Conservation (phyloP, 2,797 vertebrate genomes). For the Helarctos malayanus region DNA sequence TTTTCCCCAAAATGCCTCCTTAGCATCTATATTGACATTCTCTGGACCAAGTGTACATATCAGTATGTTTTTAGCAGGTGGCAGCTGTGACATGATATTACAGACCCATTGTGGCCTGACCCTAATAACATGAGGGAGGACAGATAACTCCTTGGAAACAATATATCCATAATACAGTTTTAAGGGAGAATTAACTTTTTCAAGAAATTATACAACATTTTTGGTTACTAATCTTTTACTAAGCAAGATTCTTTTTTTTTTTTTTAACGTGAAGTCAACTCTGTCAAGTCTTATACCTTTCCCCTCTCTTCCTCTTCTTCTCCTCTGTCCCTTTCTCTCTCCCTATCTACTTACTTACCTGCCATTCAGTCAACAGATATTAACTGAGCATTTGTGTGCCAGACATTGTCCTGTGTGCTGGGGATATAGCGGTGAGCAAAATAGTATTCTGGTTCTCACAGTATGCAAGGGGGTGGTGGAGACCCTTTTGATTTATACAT, state of each 20-base stretch:
- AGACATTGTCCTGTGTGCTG: not conserved
- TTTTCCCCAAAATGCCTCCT: not conserved
- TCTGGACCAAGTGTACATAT: not conserved
- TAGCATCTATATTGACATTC: too few relatives aligned
- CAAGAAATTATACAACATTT: not conserved
- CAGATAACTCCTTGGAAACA: not conserved
- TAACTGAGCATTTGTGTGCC: not conserved
- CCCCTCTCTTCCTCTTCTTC: not conserved
- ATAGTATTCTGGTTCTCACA: not conserved
- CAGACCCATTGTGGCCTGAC: not conserved
- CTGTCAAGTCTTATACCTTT: rapidly evolving
- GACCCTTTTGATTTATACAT: not conserved
- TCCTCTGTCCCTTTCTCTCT: not conserved
- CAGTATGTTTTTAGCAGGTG: not conserved
- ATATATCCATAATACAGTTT: not conserved
- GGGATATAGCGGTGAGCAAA: not conserved
- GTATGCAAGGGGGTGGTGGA: too few relatives aligned
- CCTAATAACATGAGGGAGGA: not conserved
- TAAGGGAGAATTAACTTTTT: not conserved
- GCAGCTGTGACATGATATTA: too few relatives aligned
- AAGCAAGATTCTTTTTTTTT: not conserved
- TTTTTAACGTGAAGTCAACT: not conserved
- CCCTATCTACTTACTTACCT: not conserved
- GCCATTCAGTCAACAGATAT: not conserved
- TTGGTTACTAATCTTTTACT: not conserved